Percentiles rank a stretch among this genome's conserved stretches.
phyloP scores from a whole-genome alignment of 2,797 vertebrate genomes.

The Urophycis tenuis region DNA sequence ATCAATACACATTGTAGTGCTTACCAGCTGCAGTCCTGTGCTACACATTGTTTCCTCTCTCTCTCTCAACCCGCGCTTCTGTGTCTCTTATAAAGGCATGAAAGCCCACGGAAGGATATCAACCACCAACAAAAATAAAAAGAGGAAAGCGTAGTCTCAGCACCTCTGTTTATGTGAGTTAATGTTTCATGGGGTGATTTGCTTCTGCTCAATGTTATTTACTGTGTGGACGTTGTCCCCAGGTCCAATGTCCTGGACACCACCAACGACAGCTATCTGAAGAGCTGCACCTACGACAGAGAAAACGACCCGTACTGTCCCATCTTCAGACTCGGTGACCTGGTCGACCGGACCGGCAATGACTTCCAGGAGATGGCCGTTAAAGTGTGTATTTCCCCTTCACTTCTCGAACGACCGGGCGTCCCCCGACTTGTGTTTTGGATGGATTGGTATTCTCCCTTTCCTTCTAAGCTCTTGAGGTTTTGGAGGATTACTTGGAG shows the following conservation, averaged over 20 bases:
- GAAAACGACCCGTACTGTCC: constrained; percentile 81
- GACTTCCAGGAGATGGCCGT: constrained; percentile 82
- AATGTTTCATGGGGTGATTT: not conserved
- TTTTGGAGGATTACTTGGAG: not conserved
- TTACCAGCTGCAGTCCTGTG: not conserved
- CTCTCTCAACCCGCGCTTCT: not conserved
- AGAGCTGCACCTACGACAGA: constrained; percentile 75
- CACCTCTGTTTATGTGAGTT: not conserved
- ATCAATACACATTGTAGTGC: too few species aligned
- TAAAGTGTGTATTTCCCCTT: constrained; percentile 62
- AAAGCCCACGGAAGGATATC: too few species aligned
- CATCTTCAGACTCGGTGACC: constrained; percentile 81
- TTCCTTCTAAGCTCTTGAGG: not conserved
- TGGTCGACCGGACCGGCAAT: constrained; percentile 74
- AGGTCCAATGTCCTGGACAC: constrained; percentile 83
- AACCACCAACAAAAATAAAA: not conserved
- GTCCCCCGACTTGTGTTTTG: not conserved
- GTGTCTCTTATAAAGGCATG: too few species aligned
- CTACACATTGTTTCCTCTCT: not conserved
- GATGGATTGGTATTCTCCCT: not conserved
- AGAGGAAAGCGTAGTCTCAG: not conserved
- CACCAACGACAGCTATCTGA: constrained; percentile 73
- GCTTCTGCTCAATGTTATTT: not conserved
- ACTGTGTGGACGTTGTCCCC: constrained; percentile 1
- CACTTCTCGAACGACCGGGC: not conserved